Base-by-base conservation (phyloP, 2,888 invertebrate genomes). In the Tetragonula carbonaria region DNA sequence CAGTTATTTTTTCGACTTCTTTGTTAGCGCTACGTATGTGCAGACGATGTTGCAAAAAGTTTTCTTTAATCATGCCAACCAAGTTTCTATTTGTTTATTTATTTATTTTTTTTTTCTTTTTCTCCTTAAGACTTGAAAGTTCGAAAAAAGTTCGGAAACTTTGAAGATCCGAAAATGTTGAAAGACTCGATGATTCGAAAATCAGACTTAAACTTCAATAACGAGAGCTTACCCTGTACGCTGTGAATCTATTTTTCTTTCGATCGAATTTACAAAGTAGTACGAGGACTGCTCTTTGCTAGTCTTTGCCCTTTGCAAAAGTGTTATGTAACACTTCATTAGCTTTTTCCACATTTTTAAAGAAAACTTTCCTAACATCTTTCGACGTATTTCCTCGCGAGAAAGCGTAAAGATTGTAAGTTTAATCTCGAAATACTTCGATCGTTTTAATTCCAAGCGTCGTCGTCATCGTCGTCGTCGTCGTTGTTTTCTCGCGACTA, bases 351-450 rank as follows among this genome's bases (percentile, higher is more conserved):
- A n/a, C n/a, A 59, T 14, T 59, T 59, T 0, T 5, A n/a, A 59
- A n/a, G 23, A 51, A 72, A 51, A 14, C n/a, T 21, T 53, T 38
- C 38, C 53, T 53, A 62, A 45, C 28, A 16, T 38, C n/a, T 14
- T 23, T 23, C 23, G 50, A 51, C 57, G 62, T 50, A 55, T 51
- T 50, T 79, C 28, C 68, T 53, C 63, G 73, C 63, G 11, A 63
- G 53, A n/a, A 38, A 53, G 50, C 67, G n/a, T 11, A 59, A 63
- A 33, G 33, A 33, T 33, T 33, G n/a, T 28, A 33, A 33, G 33
- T 50, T 50, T 16, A 21, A 45, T n/a, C 73, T 1, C 28, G 38
- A 75, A 62, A 21, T 16, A 67, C 68, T 68, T 59, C 13, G 38
- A 66, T 38, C n/a, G n/a, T 38, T 38, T 66, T 28, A 66, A 59